A percentile compares a stretch with the other conserved stretches of the same genome.
These are phyloP conservation scores for Triplophysa yarkandensis DNA, from an alignment of 2,797 vertebrate species.

Conservation along the genomic window DNA sequence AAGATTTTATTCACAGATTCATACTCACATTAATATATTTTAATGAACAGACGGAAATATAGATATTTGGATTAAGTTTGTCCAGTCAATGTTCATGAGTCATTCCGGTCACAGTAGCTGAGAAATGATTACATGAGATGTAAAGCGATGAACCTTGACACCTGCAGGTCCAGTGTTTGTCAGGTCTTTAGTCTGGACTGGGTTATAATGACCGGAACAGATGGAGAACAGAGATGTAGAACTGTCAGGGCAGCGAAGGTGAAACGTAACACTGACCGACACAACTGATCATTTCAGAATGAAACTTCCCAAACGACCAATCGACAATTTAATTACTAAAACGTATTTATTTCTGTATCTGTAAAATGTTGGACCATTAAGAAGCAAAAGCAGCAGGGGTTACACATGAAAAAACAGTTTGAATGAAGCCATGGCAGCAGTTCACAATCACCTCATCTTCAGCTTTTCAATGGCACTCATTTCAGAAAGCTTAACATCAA, in stretches of 20 bases:
- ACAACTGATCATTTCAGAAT: background rate
- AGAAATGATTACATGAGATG: background rate
- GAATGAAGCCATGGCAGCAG: constrained; percentile 16
- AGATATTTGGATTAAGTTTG: no score
- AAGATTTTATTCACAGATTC: no score
- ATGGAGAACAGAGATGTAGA: background rate
- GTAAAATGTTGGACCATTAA: no score
- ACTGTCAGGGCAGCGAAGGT: background rate
- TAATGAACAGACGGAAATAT: no score
- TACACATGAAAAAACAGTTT: no score
- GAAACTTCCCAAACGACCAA: background rate
- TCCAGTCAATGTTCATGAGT: no score
- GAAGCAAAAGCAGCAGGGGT: no score
- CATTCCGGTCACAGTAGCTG: background rate
- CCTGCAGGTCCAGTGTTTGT: background rate
- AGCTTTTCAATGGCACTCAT: background rate
- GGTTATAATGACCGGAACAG: background rate
- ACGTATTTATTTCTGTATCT: background rate
- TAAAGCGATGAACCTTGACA: background rate
- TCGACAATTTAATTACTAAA: background rate
- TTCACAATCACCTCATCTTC: constrained; percentile 21
- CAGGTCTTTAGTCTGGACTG: background rate
- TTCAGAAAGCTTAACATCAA: constrained; percentile 16
- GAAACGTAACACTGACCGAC: no score
- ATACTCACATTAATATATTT: no score